Evolutionary conservation across 2,797 vertebrate species (phyloP).

Genomic region (Capromys pilorides): DNA sequence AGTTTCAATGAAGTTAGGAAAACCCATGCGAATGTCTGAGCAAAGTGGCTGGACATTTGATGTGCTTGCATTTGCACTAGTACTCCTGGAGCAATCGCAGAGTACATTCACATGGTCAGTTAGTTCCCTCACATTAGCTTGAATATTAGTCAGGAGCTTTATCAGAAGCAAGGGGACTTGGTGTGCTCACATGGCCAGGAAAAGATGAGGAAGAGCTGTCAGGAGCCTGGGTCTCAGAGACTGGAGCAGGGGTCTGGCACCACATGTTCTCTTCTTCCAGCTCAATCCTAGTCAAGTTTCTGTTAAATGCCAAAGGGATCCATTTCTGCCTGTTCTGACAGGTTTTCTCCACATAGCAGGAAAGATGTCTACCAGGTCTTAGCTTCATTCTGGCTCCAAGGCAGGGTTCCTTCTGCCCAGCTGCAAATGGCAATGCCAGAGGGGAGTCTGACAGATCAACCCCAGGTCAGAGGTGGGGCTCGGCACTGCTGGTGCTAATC

Average conservation of each 20-base stretch:
- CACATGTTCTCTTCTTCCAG: neutral
- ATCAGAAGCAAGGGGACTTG: neutral
- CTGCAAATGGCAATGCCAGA: neutral
- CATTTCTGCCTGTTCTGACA: neutral
- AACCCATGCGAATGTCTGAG: neutral
- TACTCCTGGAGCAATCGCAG: neutral
- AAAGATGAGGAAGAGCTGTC: neutral
- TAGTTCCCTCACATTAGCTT: neutral
- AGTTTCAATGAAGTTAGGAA: neutral
- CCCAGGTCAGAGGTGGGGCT: neutral
- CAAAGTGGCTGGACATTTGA: neutral
- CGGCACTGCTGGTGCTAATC: neutral
- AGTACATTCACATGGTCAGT: neutral
- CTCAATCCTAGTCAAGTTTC: neutral
- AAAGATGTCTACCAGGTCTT: neutral
- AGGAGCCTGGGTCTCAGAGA: neutral
- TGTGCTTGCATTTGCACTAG: neutral
- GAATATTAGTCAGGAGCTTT: neutral
- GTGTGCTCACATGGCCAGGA: neutral
- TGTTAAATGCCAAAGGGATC: neutral
- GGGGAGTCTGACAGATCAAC: neutral
- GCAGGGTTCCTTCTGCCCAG: neutral
- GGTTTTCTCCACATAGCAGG: neutral
- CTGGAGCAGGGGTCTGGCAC: neutral
- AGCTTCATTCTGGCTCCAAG: neutral